Base-by-base conservation (phyloP, 1,140 invertebrate species). In the Sitophilus oryzae region DNA sequence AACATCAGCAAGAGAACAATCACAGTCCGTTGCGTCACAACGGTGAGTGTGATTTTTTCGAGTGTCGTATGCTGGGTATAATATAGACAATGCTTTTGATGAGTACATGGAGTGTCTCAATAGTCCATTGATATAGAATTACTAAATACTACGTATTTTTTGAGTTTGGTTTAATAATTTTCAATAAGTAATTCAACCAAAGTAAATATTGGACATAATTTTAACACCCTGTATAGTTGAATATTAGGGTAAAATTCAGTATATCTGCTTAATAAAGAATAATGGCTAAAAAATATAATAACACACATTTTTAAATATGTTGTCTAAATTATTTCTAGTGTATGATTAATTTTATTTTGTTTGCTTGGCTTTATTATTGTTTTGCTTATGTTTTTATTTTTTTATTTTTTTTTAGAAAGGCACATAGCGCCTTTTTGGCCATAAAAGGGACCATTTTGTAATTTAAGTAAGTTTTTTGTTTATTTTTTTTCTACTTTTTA, bases 1-100 rank as follows among this genome's bases (percentile, higher is more conserved):
- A 66, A 44, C 65, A 69, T 53, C 66, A 67, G 45, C 66, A 70
- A 52, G 64, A 69, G 11, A 69, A 66, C 41, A 60, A 43, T 35
- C 63, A 62, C 40, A 70, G 63, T 59, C 67, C 69, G 0, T 53
- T 71, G 19, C 65, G 67, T 2, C 71, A 72, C 52, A 72, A 72
- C 53, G 69, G 68, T 62, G 56, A 62, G 47, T 61, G 55, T 5
- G 15, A 1, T 1, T 16, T 3, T 47, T 22, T 15, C 14, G 43
- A 35, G 22, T 42, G 11, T 11, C 4, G 1, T 1, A 43, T n/a
- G 23, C 19, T 45, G 16, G 10, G 8, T 16, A 36, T 35, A 2
- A 15, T 10, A 30, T 43, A 25, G 3, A 2, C 20, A 37, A 45
- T 43, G 16, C 6, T 23, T 36, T 41, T 18, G 40, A 11, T n/a